Base-by-base conservation (phyloP, 1,140 invertebrate species). In the Tenebrio molitor region DNA sequence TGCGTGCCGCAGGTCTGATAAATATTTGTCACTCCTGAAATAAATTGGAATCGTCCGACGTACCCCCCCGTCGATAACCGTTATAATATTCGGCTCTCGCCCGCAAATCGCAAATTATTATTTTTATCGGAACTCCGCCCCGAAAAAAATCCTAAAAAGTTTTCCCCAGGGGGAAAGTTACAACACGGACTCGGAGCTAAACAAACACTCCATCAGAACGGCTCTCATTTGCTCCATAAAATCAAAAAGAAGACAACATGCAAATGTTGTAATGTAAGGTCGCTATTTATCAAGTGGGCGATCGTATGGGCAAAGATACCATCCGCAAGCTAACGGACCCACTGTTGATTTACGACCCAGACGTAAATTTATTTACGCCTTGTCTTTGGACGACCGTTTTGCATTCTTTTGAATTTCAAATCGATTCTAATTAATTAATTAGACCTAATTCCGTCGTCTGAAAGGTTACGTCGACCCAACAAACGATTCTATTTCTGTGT, bases 1-100 rank as follows among this genome's bases (percentile, higher is more conserved):
- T 58, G 50, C 50, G 23, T 58, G 50, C 50, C 14, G 10, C 7
- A 14, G 10, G 50, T 25, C 50, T 58, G 50, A 58, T 58, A 58
- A 58, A 58, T 58, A 58, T 58, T 58, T 58, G 50, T 39, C 36
- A 39, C 36, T 12, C 29, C 36, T n/a, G 36, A 12, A 39, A 12
- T 39, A 39, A 39, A 39, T 39, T 39, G 36, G 12, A 39, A 39
- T 39, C 36, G 36, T 7, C 36, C 36, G 7, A 12, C 36, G 2
- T 12, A 5, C 36, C 7, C 5, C 5, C 36, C 36, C 36, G n/a
- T n/a, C n/a, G 4, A 39, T 39, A 7, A 0, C 36, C 4, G 36
- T 12, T n/a, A n/a, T n/a, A 3, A 39, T 39, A 39, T 39, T 39
- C 36, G 10, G 2, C 12, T 39, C 36, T 39, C n/a, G 4, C 12